Evolutionary conservation across 2,888 invertebrate genomes (phyloP), one percentile per base, ranked within the genome.

Genomic region (Polylopha cassiicola): DNA sequence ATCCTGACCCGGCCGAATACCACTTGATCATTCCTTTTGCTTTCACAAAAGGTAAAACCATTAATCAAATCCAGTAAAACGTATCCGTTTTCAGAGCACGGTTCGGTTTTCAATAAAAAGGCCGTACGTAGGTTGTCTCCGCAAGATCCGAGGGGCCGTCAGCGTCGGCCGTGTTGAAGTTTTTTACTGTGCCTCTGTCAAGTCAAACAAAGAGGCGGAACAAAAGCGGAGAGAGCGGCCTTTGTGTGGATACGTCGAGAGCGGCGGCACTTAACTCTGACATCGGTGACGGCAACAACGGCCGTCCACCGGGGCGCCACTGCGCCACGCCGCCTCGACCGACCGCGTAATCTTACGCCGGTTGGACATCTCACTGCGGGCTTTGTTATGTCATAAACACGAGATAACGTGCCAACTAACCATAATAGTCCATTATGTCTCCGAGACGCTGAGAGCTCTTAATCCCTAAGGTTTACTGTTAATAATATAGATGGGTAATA

Each of bases 131-230:
- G 28, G 13, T 42, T 39, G 34, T 29, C 53, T 56, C 46, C 34
- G 39, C 54, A 39, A 57, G 55, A 54, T 55, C 50, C 47, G 50
- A 53, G 53, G 51, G 56, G 42, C 49, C 48, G 57, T 57, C 51
- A 54, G 56, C 56, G 55, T 56, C 56, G 55, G 53, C 51, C 52
- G 53, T 60, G 63, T 66, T 65, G 51, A 61, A 65, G 65, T 69
- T 78, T 79, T 80, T 78, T 58, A 54, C 52, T 48, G 58, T 58
- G 64, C 66, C 70, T 70, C 61, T 69, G 68, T 73, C 71, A 71
- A 73, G 65, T 64, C 73, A 75, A 74, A 84, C 82, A 82, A 84
- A 80, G 77, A 77, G 65, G 73, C 75, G 73, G 75, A 79, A 84
- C 81, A 84, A 81, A n/a, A 77, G 79, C 73, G 64, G 74, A 72